Percentiles rank a stretch among this genome's conserved stretches.
Conservation (phyloP, 2,888 invertebrate species). For the Amorpha juglandis region DNA sequence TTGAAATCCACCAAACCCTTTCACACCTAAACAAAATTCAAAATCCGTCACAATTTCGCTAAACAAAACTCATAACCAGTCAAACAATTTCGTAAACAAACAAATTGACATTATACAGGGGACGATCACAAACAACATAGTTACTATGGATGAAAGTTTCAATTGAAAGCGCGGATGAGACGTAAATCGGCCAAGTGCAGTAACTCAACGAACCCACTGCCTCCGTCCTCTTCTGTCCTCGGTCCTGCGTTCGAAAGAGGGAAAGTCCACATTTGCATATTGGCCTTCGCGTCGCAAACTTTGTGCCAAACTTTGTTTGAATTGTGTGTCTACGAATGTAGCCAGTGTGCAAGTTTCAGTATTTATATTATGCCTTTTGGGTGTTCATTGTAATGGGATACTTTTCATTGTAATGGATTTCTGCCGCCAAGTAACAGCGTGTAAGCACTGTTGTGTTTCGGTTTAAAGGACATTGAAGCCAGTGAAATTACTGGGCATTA, state of each 20-base stretch:
- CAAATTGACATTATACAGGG: neutral
- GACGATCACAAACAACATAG: slow-evolving; percentile 37
- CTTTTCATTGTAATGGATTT: too few species aligned
- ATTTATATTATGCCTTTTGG: neutral
- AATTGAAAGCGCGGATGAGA: slow-evolving; percentile 58
- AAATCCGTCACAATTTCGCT: neutral
- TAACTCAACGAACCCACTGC: slow-evolving; percentile 34
- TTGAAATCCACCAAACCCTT: neutral
- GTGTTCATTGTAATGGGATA: neutral
- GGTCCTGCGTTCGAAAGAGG: slow-evolving; percentile 57
- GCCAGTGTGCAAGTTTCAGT: slow-evolving; percentile 26
- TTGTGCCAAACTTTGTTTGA: slow-evolving; percentile 39
- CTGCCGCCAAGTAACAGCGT: too few species aligned
- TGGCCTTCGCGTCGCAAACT: slow-evolving; percentile 56
- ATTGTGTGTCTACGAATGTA: neutral
- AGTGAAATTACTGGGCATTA: too few species aligned
- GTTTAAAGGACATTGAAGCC: too few species aligned
- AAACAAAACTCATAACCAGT: neutral
- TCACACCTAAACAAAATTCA: neutral
- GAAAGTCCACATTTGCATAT: slow-evolving; percentile 80
- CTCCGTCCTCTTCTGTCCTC: slow-evolving; percentile 36
- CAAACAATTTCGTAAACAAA: neutral
- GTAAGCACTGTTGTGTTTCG: too few species aligned
- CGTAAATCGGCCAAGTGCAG: slow-evolving; percentile 81
- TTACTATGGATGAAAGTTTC: slow-evolving; percentile 56